Percentiles rank a stretch among this genome's conserved stretches.
Conservation (phyloP, 2,113 vertebrate genomes). For the Bos taurus region DNA sequence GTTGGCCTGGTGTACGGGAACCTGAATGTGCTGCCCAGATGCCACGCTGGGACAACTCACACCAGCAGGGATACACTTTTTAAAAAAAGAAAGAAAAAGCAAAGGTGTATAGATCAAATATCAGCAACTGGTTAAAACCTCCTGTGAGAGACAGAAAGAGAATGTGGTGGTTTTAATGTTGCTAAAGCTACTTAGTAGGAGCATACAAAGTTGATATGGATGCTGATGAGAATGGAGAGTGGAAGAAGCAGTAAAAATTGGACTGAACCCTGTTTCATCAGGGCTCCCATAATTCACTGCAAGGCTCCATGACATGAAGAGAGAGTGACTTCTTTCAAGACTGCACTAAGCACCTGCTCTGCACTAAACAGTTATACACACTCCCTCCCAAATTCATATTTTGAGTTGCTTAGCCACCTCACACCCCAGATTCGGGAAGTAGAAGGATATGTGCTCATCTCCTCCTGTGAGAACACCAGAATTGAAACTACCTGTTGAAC, state of each 20-base stretch:
- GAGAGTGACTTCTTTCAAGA: slow-evolving; percentile 24
- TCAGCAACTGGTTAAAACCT: neutral
- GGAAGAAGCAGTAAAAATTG: slow-evolving; percentile 80
- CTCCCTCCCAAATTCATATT: neutral
- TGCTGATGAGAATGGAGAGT: slow-evolving; percentile 90
- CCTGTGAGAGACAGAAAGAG: neutral
- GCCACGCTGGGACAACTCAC: neutral
- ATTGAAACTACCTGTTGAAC: neutral
- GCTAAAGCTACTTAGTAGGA: neutral
- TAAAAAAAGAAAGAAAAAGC: neutral
- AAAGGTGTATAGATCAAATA: neutral
- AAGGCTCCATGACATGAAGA: slow-evolving; percentile 83
- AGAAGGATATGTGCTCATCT: neutral
- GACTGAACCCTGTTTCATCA: slow-evolving; percentile 87
- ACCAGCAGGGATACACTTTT: neutral
- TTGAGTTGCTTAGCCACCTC: neutral
- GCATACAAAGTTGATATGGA: slow-evolving; percentile 83
- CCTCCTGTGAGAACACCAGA: neutral
- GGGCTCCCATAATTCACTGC: slow-evolving; percentile 87
- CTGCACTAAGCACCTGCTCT: slow-evolving; percentile 42
- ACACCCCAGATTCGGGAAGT: neutral
- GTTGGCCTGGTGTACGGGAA: neutral
- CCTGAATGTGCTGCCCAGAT: neutral
- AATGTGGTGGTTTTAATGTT: neutral
- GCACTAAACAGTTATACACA: neutral